These are phyloP conservation scores for Heliconius hermathena DNA, from an alignment of 1,140 invertebrate genomes.

Conservation along the genomic window DNA sequence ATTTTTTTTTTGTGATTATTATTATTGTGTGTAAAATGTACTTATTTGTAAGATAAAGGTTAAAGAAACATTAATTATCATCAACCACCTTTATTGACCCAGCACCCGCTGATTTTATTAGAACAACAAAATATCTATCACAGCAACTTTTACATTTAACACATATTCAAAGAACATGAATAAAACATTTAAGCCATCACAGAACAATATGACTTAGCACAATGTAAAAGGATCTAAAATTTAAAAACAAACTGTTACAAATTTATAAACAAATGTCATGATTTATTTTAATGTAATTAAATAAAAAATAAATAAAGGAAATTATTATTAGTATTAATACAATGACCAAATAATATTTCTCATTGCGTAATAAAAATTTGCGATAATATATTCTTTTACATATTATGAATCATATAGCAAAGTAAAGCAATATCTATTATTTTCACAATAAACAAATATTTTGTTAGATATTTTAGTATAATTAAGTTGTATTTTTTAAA, in stretches of 20 bases:
- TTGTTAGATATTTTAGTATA: no score
- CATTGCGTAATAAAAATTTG: no score
- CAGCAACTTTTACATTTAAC: constrained; percentile 53
- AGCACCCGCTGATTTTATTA: constrained; percentile 56
- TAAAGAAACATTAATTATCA: constrained; percentile 44
- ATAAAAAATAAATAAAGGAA: no score
- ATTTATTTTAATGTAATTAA: background rate
- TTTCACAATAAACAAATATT: no score
- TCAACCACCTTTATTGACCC: constrained; percentile 68
- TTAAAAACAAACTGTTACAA: background rate
- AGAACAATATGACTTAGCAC: background rate
- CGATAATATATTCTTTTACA: no score
- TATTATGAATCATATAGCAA: no score
- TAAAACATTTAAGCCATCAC: background rate
- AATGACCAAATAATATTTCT: no score
- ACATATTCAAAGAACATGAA: constrained; percentile 23
- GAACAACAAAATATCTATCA: constrained; percentile 69
- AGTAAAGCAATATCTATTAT: no score
- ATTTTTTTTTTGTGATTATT: no score
- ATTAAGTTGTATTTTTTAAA: no score
- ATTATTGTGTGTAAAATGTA: no score
- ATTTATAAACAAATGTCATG: background rate
- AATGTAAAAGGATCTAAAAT: background rate
- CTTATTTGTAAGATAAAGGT: background rate
- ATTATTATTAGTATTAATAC: no score